A percentile compares a stretch with the other conserved stretches of the same genome.
phyloP scores from a whole-genome alignment of 53 echinoderm and acorn worm genomes.

The Luidia sarsii region DNA sequence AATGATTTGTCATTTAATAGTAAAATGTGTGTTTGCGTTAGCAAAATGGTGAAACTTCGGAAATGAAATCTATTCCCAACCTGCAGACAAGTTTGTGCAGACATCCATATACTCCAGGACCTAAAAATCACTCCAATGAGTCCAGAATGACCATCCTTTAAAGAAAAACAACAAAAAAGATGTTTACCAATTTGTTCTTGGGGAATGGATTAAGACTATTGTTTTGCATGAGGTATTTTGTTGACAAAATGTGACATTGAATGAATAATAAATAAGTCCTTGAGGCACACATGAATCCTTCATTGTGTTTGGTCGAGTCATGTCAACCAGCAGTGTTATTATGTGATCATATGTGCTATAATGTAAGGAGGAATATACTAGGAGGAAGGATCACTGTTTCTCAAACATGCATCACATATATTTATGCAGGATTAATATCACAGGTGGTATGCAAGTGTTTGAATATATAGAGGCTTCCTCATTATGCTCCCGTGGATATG shows the following conservation, averaged over 20 bases:
- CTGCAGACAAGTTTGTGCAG: slow-evolving; percentile 4
- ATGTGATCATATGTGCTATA: background rate
- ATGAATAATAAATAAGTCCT: background rate
- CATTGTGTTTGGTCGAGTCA: background rate
- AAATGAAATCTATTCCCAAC: background rate
- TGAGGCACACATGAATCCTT: background rate
- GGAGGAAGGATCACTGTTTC: no score
- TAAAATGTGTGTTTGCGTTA: no score
- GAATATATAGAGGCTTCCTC: background rate
- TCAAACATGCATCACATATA: no score
- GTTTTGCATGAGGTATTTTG: no score
- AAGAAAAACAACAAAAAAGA: background rate
- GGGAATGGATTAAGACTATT: no score
- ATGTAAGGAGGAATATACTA: no score
- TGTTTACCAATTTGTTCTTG: no score
- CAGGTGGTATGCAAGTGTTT: background rate
- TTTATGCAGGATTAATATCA: no score
- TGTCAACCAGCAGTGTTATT: background rate
- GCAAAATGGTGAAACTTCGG: background rate
- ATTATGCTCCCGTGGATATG: no score
- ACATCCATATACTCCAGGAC: background rate
- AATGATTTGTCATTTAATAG: no score
- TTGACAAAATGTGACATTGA: no score
- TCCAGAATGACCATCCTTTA: background rate
- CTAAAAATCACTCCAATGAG: background rate